Conservation (phyloP, 2,888 invertebrate species). For the Cylindroiulus punctatus region DNA sequence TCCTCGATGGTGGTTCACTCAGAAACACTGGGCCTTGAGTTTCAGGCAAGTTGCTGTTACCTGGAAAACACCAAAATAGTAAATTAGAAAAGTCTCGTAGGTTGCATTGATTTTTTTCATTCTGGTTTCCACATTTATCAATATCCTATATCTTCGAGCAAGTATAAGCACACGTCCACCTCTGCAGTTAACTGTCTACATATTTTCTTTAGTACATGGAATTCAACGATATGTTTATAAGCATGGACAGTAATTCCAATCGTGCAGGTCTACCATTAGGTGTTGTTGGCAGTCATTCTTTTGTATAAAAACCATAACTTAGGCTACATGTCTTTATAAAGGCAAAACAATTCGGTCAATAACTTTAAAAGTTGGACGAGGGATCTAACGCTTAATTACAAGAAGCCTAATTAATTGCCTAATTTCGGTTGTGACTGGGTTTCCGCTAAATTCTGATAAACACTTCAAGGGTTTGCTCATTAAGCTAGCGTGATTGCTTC, state of each 20-base stretch:
- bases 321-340: background rate
- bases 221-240: background rate
- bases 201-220: background rate
- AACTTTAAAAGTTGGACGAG: background rate
- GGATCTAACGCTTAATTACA: background rate
- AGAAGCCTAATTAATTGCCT: background rate
- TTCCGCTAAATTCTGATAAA: background rate
- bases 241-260: background rate
- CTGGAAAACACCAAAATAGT: constrained; percentile 27
- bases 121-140: too few species aligned
- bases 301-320: too few species aligned
- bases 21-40: constrained; percentile 55
- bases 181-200: background rate
- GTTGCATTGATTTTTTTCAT: too few species aligned
- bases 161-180: background rate
- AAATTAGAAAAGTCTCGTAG: background rate
- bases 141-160: background rate
- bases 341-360: background rate
- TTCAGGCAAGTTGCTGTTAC: constrained; percentile 51
- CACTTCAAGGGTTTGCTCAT: constrained; percentile 6
- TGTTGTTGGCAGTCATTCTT: background rate
- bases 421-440: background rate
- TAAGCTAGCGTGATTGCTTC: background rate
- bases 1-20: constrained; percentile 57
- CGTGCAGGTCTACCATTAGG: background rate